Evolutionary conservation across 2,888 invertebrate species (phyloP).

Genomic region (Dryococelus australis): DNA sequence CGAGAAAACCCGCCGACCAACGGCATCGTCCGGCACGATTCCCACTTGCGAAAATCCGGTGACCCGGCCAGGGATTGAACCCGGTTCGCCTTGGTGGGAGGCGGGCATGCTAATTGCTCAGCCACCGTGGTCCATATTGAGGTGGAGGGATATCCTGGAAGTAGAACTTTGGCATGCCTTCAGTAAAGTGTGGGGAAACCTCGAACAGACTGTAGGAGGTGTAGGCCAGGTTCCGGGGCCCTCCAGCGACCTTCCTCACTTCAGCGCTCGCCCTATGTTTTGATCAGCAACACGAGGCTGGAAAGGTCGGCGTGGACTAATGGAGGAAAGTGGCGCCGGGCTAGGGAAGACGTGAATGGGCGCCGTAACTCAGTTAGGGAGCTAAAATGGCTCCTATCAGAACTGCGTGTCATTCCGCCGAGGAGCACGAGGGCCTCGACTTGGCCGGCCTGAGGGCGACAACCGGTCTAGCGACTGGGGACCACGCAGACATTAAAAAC

Average conservation of each 20-base stretch:
- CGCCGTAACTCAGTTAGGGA: conserved; percentile 25
- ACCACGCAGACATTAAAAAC: too few species aligned
- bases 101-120: too few species aligned
- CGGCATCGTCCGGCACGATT: too few species aligned
- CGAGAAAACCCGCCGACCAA: too few species aligned
- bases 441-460: background rate
- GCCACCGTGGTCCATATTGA: too few species aligned
- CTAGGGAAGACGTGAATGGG: background rate
- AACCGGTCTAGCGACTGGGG: background rate
- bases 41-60: too few species aligned
- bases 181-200: too few species aligned
- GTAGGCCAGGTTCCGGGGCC: background rate
- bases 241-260: background rate
- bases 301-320: background rate
- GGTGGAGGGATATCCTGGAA: too few species aligned
- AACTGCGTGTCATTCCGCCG: background rate
- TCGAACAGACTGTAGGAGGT: too few species aligned
- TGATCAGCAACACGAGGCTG: background rate
- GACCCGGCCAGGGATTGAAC: too few species aligned
- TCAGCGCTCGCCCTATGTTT: background rate
- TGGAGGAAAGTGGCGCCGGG: background rate
- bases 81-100: too few species aligned
- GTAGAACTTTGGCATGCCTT: too few species aligned
- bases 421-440: background rate
- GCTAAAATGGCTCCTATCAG: conserved; percentile 22